phyloP scores from a whole-genome alignment of 2,888 invertebrate genomes.

The Omphaloscelis lunosa region DNA sequence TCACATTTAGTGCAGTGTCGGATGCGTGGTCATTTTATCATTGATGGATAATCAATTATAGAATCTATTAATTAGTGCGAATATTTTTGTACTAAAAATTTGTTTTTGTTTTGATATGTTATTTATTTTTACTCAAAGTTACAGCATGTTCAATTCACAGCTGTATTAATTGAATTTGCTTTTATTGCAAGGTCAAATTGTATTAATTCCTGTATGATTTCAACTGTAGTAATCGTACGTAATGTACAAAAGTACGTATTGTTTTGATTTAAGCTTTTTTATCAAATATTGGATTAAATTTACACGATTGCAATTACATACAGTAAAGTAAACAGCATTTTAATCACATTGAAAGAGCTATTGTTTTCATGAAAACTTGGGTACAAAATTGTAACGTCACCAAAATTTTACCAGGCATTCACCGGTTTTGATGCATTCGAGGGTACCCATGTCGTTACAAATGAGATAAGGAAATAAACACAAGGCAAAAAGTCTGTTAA shows the following conservation, averaged over 20 bases:
- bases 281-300: neutral
- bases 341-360: neutral
- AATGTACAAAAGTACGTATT: neutral
- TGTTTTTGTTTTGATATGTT: neutral
- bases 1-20: neutral
- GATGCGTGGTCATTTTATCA: neutral
- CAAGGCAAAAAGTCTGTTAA: conserved; percentile 33
- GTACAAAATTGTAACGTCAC: neutral
- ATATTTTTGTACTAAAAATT: neutral
- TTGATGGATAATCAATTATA: conserved; percentile 23
- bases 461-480: conserved; percentile 49
- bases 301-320: neutral
- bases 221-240: neutral
- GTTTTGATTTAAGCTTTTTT: neutral
- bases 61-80: neutral
- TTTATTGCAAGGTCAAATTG: neutral
- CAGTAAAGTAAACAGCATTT: neutral
- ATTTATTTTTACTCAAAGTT: neutral
- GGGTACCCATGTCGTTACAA: conserved; percentile 11
- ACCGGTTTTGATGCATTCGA: conserved; percentile 2
- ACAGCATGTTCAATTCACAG: neutral
- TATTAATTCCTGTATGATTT: neutral
- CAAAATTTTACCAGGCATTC: neutral
- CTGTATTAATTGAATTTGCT: neutral
- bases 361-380: neutral